A percentile compares a stretch with the other conserved stretches of the same genome.
These are phyloP conservation scores for Melanostoma mellinum DNA, from an alignment of 2,888 invertebrate species.

Conservation along the genomic window DNA sequence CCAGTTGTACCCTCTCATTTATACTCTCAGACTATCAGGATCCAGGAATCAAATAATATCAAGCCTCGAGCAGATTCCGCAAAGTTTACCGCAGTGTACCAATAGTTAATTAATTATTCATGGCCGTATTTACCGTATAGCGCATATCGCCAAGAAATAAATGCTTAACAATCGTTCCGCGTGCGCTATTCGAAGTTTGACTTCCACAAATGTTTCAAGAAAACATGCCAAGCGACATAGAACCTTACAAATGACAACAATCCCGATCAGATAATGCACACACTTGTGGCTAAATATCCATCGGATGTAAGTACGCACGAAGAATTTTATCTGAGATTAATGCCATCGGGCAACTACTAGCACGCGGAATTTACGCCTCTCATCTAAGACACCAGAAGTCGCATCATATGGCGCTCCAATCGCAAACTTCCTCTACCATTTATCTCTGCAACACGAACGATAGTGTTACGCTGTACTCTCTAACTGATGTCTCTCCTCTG, in stretches of 20 bases:
- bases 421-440: slow-evolving; percentile 56
- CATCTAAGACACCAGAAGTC: slow-evolving; percentile 49
- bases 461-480: slow-evolving; percentile 20
- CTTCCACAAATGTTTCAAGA: slow-evolving; percentile 48
- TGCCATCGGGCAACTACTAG: slow-evolving; percentile 46
- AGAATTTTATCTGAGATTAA: slow-evolving; percentile 68
- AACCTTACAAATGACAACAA: slow-evolving; percentile 68
- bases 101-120: slow-evolving; percentile 61
- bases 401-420: slow-evolving; percentile 44
- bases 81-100: slow-evolving; percentile 17
- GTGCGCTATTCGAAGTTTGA: slow-evolving; percentile 32
- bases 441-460: slow-evolving; percentile 69
- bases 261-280: slow-evolving; percentile 65
- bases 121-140: slow-evolving; percentile 54
- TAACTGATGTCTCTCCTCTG: slow-evolving; percentile 10
- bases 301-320: slow-evolving; percentile 53
- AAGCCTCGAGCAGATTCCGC: slow-evolving; percentile 26
- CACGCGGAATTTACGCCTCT: slow-evolving; percentile 61
- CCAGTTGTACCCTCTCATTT: slow-evolving; percentile 9
- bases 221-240: slow-evolving; percentile 55
- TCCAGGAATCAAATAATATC: slow-evolving; percentile 22
- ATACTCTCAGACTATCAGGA: neutral
- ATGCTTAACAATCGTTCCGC: slow-evolving; percentile 56
- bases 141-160: slow-evolving; percentile 57
- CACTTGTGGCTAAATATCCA: slow-evolving; percentile 52